Evolutionary conservation across 2,888 invertebrate genomes (phyloP), one percentile per base, ranked within the genome.

Genomic region (Eugnorisma glareosa): DNA sequence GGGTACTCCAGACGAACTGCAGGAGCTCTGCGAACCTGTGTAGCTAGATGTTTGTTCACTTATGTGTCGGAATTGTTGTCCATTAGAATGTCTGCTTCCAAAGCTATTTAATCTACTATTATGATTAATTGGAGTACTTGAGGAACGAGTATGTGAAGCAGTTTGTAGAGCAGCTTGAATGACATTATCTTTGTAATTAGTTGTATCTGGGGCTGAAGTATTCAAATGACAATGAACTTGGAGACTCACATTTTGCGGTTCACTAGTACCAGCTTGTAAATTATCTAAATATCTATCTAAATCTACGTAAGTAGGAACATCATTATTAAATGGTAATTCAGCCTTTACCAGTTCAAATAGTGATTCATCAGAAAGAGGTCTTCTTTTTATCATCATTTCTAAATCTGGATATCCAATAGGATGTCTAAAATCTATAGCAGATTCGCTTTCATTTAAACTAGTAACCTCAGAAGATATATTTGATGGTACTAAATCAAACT

Each of bases 291-390:
- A 98, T 82, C 97, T 97, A 92, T 98, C 98, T 70, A 98, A 94
- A 90, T 98, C 97, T n/a, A 97, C 96, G 83, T 97, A 97, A 40
- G 96, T 94, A 6, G 95, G 89, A 10, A 94, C 93, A 59, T 97
- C 97, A 86, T 83, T 91, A 54, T 96, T 95, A 77, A 96, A 96
- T 57, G 97, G 96, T 78, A 97, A 97, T 86, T 97, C 97, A 35
- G 97, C 93, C 21, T 97, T 97, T 77, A 97, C 97, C 64, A 98
- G 95, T 91, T 98, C 98, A 90, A 98, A 98, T 63, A 97, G 94
- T 68, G 98, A 98, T 88, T 98, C 98, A 90, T 98, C 98, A 35
- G 98, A 98, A 7, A 98, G 97, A 0, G 98, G 98, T 85, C 98
- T 95, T 70, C 98, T 96, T 89, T 98, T 98, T 63, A 98, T 93